Base-by-base conservation (phyloP, 92 coral and sea anemone genomes). In the Anthopleura xanthogrammica region DNA sequence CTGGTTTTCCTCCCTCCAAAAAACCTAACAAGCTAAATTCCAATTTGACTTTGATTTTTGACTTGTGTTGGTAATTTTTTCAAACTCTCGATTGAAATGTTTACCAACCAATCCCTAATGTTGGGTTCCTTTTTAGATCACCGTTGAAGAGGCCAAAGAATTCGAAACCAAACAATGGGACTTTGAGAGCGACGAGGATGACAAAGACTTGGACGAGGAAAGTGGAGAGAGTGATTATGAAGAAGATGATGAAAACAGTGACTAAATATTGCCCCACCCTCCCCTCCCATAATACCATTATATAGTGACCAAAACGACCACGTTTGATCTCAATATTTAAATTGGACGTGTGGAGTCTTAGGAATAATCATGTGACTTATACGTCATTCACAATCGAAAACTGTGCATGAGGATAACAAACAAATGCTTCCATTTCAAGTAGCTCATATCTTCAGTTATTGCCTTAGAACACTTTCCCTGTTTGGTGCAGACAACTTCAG, bases 131-230 rank as follows among this genome's bases (percentile, higher is more conserved):
- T 76, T 22, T 83, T 2, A 97, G 99, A 92, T 97, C 64, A 86
- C 88, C 52, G 99, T 97, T 10, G 95, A 92, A 72, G 95, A 97
- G 86, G 99, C 99, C 48, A 94, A 94, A 65, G 97, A 97, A 79
- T 81, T 90, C 72, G 97, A 91, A 73, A 94, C 96, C 2, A 97
- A 97, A 80, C 99, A 97, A 76, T 97, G 99, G 99, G 99, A 97
- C 92, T 94, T 94, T 65, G 99, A 97, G 13, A 57, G 91, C 12
- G 98, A 92, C 76, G 99, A 97, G 29, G 99, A 94, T 48, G 98
- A 92, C 70, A 92, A 97, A 79, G 97, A 97, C 41, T 91, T 73
- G 39, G 82, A 87, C 29, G 93, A 86, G 16, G 99, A 94, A 41
- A 94, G 92, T 46, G 99, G 98, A 24, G 98, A 96, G 85, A 96